Percentiles rank a stretch among this genome's conserved stretches.
These are phyloP conservation scores for Artibeus lituratus DNA, from an alignment of 2,797 vertebrate genomes.

Conservation along the genomic window DNA sequence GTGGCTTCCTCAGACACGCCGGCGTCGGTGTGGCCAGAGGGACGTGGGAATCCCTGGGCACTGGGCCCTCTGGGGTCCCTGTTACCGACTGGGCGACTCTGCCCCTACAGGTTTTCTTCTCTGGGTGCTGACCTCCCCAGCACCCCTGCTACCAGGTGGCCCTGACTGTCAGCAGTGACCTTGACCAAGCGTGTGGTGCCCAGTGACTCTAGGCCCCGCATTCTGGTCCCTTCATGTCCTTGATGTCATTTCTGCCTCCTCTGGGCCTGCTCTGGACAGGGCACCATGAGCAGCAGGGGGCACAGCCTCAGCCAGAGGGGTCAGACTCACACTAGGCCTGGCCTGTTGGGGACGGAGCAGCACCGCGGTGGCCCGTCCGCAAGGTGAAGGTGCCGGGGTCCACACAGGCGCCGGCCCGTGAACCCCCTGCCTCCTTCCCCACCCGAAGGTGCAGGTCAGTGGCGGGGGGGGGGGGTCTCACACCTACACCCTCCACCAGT, in stretches of 20 bases:
- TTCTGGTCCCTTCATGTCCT: accelerated
- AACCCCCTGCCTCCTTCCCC: too few relatives aligned
- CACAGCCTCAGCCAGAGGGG: neutral
- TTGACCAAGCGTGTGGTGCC: accelerated
- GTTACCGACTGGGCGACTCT: neutral
- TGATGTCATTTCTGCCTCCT: neutral
- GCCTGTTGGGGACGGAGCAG: accelerated
- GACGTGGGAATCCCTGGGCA: neutral
- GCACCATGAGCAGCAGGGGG: accelerated
- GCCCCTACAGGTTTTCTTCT: neutral
- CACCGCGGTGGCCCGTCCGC: accelerated
- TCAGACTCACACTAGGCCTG: accelerated
- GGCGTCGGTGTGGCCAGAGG: accelerated
- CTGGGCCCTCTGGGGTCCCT: accelerated
- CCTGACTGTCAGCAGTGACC: accelerated
- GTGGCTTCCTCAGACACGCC: accelerated
- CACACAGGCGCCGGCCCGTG: accelerated
- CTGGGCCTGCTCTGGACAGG: accelerated
- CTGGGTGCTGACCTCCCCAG: neutral
- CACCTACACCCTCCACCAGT: accelerated
- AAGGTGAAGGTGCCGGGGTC: accelerated
- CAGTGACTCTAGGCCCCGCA: accelerated
- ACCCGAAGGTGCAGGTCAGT: too few relatives aligned
- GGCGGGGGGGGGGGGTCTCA: neutral
- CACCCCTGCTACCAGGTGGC: accelerated